These are phyloP conservation scores for Hucho hucho DNA, from an alignment of 2,113 vertebrate genomes.

Conservation along the genomic window DNA sequence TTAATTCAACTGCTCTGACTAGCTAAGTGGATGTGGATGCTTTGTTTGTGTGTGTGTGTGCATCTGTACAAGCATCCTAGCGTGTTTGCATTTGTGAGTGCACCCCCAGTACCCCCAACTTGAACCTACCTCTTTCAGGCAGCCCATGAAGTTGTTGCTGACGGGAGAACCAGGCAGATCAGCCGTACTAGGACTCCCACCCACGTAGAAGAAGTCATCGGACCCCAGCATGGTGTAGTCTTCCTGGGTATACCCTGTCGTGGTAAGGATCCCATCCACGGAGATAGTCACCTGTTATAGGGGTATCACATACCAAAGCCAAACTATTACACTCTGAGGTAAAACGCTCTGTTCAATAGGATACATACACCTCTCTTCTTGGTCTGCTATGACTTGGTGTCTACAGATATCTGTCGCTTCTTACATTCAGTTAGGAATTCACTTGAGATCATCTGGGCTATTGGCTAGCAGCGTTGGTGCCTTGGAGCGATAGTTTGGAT, in stretches of 20 bases:
- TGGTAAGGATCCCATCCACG: conserved; percentile 97
- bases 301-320: conserved; percentile 83
- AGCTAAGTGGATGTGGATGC: not conserved
- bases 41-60: not conserved
- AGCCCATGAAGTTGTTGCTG: conserved; percentile 99
- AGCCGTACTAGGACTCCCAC: conserved; percentile 94
- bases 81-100: not conserved
- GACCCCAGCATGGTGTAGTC: conserved; percentile 99
- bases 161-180: conserved; percentile 96
- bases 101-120: not conserved
- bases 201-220: conserved; percentile 98
- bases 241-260: conserved; percentile 97
- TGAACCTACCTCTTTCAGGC: conserved; percentile 88
- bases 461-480: conserved; percentile 40
- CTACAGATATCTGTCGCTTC: conserved; percentile 9
- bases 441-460: conserved; percentile 12
- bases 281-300: conserved; percentile 93
- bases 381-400: conserved; percentile 56
- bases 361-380: conserved; percentile 60
- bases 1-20: not conserved
- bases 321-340: conserved; percentile 76
- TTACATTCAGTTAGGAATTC: conserved; percentile 34
- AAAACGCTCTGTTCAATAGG: conserved; percentile 18
- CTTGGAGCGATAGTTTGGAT: conserved; percentile 61
- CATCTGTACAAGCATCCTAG: not conserved